Evolutionary conservation across 2,797 vertebrate genomes (phyloP).

Genomic region (Rousettus madagascariensis): DNA sequence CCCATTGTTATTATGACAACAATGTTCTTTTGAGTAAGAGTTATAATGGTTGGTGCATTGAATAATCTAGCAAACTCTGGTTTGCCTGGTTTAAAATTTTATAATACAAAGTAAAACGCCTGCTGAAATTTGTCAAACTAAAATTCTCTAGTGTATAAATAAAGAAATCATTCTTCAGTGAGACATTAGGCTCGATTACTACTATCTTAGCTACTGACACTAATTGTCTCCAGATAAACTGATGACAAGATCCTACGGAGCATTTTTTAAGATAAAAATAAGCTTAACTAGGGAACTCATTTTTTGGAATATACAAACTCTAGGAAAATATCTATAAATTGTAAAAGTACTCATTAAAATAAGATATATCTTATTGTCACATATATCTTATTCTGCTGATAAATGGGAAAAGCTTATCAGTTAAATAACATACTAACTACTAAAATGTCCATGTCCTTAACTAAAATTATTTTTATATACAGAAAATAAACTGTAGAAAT

Average conservation of each 20-base stretch:
- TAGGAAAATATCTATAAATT: not conserved
- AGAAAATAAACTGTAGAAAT: constrained; percentile 11
- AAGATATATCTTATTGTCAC: not conserved
- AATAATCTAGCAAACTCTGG: not conserved
- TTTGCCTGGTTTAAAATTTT: not conserved
- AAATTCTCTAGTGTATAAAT: not conserved
- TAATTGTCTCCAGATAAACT: not conserved
- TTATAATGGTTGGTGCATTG: not conserved
- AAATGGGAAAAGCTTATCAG: not conserved
- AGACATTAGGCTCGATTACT: not conserved
- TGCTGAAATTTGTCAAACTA: not conserved
- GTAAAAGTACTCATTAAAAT: constrained; percentile 23
- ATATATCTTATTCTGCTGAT: not conserved
- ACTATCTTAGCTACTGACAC: not conserved
- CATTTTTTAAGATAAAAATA: not conserved
- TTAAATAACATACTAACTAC: constrained; percentile 15
- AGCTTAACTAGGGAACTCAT: not conserved
- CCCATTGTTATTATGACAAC: not conserved
- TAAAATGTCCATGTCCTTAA: not conserved
- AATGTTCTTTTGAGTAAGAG: not conserved
- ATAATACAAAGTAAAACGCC: not conserved
- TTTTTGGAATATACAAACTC: not conserved
- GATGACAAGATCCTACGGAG: not conserved
- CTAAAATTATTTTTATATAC: not conserved
- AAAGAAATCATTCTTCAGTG: not conserved